phyloP scores from a whole-genome alignment of 2,888 invertebrate genomes.

The Conomelus anceps region DNA sequence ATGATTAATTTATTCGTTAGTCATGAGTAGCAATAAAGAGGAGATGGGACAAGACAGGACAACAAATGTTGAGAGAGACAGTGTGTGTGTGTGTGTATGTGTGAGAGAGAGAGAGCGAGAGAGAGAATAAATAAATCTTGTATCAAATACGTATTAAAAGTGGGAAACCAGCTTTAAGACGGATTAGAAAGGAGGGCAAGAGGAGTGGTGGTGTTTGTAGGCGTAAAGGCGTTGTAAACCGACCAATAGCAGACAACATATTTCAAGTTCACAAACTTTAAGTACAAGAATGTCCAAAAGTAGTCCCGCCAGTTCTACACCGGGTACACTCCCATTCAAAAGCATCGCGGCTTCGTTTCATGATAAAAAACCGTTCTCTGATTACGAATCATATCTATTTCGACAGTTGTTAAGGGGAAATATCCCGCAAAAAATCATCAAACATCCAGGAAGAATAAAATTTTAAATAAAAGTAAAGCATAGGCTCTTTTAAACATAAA shows the following conservation, averaged over 20 bases:
- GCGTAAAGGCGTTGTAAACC: neutral
- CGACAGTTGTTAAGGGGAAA: neutral
- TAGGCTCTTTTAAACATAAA: neutral
- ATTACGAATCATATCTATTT: neutral
- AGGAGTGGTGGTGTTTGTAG: neutral
- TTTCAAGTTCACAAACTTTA: neutral
- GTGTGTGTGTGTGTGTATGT: too few species aligned
- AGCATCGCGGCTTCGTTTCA: neutral
- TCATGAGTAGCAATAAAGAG: neutral
- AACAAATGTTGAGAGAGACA: neutral
- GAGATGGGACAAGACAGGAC: neutral
- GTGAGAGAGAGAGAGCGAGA: neutral
- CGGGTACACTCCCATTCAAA: neutral
- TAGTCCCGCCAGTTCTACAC: neutral
- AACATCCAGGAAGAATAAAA: too few species aligned
- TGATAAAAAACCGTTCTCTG: neutral
- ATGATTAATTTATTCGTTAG: neutral
- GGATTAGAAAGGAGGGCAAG: neutral
- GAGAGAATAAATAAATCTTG: neutral
- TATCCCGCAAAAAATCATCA: too few species aligned
- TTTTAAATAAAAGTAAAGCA: too few species aligned
- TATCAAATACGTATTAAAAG: neutral
- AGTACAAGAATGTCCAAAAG: neutral
- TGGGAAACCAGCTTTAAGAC: neutral
- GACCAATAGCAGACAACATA: neutral